Base-by-base conservation (phyloP, 2,797 vertebrate species). In the Tragopan temminckii region DNA sequence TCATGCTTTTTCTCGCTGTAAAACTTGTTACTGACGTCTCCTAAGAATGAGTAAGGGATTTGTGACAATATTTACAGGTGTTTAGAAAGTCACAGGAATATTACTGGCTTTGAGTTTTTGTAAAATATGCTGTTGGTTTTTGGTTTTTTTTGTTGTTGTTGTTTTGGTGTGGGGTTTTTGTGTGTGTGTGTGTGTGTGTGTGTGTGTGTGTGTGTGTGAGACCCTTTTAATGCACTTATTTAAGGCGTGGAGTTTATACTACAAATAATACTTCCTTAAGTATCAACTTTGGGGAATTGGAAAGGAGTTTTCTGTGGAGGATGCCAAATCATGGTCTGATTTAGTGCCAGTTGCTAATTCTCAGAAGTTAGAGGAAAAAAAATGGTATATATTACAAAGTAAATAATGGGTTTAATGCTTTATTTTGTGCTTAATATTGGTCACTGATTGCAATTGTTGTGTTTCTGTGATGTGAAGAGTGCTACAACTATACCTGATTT, bases 1-100 rank as follows among this genome's bases (percentile, higher is more conserved):
- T 92, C 95, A 46, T 83, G 33, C 43, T 76, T 70, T 90, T 90
- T 94, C 61, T 67, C 33, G 27, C 66, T 63, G 33, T 90, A 92
- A 93, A 93, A 85, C 36, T 72, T 85, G 62, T 74, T 83, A 80
- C 58, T 78, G 81, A 90, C 85, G 58, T 90, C 58, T 83, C 40
- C 36, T n/a, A 77, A 79, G 74, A 95, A 74, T 35, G 50, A 72
- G 46, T 57, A 70, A 87, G 89, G 79, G 66, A 85, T 93, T 96
- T 95, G 59, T 87, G 72, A 85, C 71, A 85, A 71, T 70, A 87
- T 83, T 82, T 61, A 76, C 2, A 48, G 45, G 38, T 88, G 86
- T 79, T 88, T 89, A 88, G 75, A 83, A 92, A 91, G 86, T 68
- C 61, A 45, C 27, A 43, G n/a, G 52, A 80, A 71, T 79, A 27